Base-by-base conservation (phyloP, 2,113 vertebrate species). In the Athene cunicularia region DNA sequence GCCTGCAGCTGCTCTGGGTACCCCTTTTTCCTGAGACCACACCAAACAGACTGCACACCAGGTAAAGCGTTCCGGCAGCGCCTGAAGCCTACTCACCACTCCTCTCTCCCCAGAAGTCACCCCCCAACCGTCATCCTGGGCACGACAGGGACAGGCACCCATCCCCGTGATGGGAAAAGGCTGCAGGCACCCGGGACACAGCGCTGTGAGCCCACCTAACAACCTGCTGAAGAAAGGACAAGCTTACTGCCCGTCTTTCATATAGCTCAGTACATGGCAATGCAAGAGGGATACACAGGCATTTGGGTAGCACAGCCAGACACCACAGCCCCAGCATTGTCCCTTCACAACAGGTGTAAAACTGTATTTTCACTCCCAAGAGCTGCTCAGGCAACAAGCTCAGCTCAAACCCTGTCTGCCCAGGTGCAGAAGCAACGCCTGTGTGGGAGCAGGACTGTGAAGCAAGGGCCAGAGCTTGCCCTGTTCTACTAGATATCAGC, bases 301-400 rank as follows among this genome's bases (percentile, higher is more conserved):
- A 9, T 14, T 9, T 14, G 27, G 64, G 28, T 0, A 26, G 49
- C 2, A 21, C 0, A 6, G 56, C 41, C 33, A 49, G 26, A 12
- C 62, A 33, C 33, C 74, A 12, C 60, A 18, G 4, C 4, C 35
- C 11, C 71, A 33, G n/a, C 30, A 14, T 1, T 1, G 0, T 6
- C 74, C 55, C 74, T 13, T 55, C 19, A 6, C 41, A 63, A 43
- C 6, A 12, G n/a, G 30, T 14, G 49, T 4, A 32, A 71, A 63
- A 1, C 24, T 2, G 0, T 11, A 5, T 45, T 80, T 56, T 30
- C 45, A 28, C 33, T 8, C 35, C 41, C 16, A 24, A 24, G 62
- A 80, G 33, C 26, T 55, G 63, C 45, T 17, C 35, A 64, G 55
- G 37, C 81, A 39, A 27, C 13, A 19, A 30, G 26, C 23, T 35